A percentile compares a stretch with the other conserved stretches of the same genome.
Evolutionary conservation across 2,888 invertebrate species (phyloP).

Genomic region (Epirrhoe alternata): DNA sequence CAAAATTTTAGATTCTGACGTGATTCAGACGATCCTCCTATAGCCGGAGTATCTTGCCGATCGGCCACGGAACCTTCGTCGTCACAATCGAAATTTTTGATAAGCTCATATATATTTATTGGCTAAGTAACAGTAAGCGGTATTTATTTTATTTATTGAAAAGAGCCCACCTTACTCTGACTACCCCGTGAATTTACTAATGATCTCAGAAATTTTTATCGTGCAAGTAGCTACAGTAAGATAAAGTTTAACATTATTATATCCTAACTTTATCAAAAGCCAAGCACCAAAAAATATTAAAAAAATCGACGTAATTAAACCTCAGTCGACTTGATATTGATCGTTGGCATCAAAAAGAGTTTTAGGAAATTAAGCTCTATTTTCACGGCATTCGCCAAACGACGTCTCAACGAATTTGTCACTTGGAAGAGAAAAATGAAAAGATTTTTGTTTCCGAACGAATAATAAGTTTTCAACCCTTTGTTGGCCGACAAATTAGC

Average conservation of each 20-base stretch:
- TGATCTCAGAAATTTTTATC: too few species aligned
- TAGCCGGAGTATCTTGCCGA: too few species aligned
- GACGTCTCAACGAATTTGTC: constrained; percentile 30
- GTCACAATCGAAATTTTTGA: too few species aligned
- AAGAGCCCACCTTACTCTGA: too few species aligned
- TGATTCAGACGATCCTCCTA: too few species aligned
- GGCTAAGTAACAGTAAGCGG: too few species aligned
- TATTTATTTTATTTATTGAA: too few species aligned
- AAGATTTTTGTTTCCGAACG: constrained; percentile 35
- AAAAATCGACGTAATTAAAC: constrained; percentile 2
- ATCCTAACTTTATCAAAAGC: not conserved
- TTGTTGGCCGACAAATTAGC: constrained; percentile 62
- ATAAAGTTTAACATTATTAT: not conserved
- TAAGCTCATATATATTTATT: too few species aligned
- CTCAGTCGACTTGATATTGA: constrained; percentile 8
- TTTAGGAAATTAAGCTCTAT: constrained; percentile 57
- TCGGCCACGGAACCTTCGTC: too few species aligned
- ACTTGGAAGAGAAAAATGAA: constrained; percentile 31
- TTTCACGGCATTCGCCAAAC: constrained; percentile 47
- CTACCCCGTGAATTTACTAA: too few species aligned
- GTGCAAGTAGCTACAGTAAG: too few species aligned
- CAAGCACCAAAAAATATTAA: not conserved
- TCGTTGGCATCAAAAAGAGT: constrained; percentile 26
- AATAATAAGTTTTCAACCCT: constrained; percentile 47
- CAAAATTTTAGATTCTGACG: too few species aligned